Base-by-base conservation (phyloP, 2,113 vertebrate genomes). In the Eretmochelys imbricata region DNA sequence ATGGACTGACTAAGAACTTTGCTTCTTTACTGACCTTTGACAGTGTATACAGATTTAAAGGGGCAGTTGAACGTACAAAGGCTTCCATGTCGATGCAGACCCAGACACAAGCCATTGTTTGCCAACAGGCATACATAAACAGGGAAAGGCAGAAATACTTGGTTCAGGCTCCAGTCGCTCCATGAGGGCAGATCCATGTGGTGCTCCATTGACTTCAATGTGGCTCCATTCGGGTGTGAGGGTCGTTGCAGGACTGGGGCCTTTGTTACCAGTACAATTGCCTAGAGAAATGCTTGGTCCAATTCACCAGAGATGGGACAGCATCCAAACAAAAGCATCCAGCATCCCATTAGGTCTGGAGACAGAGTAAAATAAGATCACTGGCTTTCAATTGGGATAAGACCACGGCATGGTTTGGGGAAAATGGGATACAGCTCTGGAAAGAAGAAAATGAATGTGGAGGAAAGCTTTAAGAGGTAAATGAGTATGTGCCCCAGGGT, bases 21-120 rank as follows among this genome's bases (percentile, higher is more conserved):
- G 19, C 31, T 86, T 79, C 80, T 96, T 86, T 90, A 53, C 59
- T 89, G 75, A 87, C 1, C 42, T 83, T 90, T 0, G 0, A 57
- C 55, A 46, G 50, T 72, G 92, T 93, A 65, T 35, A 17, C 50
- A 62, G 50, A 79, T 90, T 91, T 89, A 80, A 92, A 95, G 59
- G 88, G 54, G 27, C 8, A 87, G 42, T 83, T 85, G 92, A 94
- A 90, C 24, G 88, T 95, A 93, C n/a, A 90, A 94, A 91, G 31
- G 3, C 13, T 89, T 96, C 75, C 50, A 75, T 85, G 48, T 35
- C 10, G 22, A 48, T 65, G 50, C 87, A 85, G 27, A 62, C 59
- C 29, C 35, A 31, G 84, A n/a, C 35, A 6, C 4, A 79, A 50
- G 8, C 13, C 27, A 89, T 88, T 87, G 22, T 93, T 93, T 95